Base-by-base conservation (phyloP, 1,140 invertebrate species). In the Goniozus legneri region DNA sequence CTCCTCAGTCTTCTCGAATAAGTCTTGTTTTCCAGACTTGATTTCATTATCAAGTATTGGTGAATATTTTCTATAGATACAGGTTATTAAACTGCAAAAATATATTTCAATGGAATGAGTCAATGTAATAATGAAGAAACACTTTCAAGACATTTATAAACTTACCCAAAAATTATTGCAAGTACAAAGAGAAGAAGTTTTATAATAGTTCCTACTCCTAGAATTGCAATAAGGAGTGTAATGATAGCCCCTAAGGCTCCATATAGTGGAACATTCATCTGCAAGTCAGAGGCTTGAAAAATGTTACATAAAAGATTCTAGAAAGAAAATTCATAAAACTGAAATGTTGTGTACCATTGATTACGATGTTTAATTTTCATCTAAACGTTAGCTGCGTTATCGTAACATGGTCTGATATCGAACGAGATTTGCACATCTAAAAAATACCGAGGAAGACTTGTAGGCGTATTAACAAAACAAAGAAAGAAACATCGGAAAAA, bases 181-280 rank as follows among this genome's bases (percentile, higher is more conserved):
- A 65, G 24, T 47, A 74, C 41, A 44, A 64, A 71, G 20, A 67
- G 44, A 18, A 67, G 18, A 45, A 68, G 47, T 56, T 69, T 68
- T 34, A 67, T 18, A 42, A 74, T 39, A 44, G 58, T 67, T 64
- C 62, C 69, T 54, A 73, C 52, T 53, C 69, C 71, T 51, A 75
- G 56, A 36, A 73, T 56, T 47, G 61, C 61, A 51, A 65, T 50
- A 19, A 76, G 53, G 34, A 75, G 55, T 57, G 64, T 64, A 39
- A 60, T 52, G 44, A 62, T 57, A 46, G 64, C 71, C 56, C 70
- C 72, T 51, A 67, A 47, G 62, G 67, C 56, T 62, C 69, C 70
- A 52, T 69, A 70, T 47, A 69, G 36, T 52, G 60, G 60, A 60
- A 74, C 46, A 58, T 73, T 76, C 73, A 76, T 76, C 73, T 76